Evolutionary conservation across 2,113 vertebrate genomes (phyloP).

Genomic region (Pionites leucogaster): DNA sequence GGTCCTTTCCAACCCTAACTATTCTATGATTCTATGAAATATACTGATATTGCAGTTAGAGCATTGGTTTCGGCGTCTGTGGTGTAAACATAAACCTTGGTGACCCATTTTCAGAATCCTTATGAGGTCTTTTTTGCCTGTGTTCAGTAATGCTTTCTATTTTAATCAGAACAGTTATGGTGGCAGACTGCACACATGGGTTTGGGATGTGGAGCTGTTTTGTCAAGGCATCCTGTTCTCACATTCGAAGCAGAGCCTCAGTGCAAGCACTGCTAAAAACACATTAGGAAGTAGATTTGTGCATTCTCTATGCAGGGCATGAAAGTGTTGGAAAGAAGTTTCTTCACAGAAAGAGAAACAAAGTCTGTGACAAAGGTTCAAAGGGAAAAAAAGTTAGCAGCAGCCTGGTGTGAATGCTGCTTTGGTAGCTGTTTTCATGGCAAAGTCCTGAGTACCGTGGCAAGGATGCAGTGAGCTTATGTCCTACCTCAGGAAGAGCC

Average conservation of each 20-base stretch:
- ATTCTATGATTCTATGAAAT: not conserved
- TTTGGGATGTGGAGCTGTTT: not conserved
- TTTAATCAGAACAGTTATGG: conserved; percentile 25
- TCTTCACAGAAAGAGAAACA: not conserved
- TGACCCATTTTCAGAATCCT: not conserved
- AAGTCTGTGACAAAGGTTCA: not conserved
- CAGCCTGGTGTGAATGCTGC: not conserved
- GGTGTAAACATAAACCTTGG: not conserved
- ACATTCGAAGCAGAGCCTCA: not conserved
- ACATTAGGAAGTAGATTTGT: not conserved
- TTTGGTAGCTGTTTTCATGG: not conserved
- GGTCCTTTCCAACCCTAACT: too few species aligned
- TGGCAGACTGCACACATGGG: conserved; percentile 39
- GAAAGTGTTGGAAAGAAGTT: not conserved
- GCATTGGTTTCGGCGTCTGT: not conserved
- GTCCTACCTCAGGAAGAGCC: not conserved
- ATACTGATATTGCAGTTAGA: not conserved
- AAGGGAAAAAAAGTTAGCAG: not conserved
- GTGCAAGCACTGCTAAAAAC: conserved; percentile 21
- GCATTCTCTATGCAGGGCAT: conserved; percentile 19
- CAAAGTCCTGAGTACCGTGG: not conserved
- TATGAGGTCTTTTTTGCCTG: not conserved
- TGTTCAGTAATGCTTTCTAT: conserved; percentile 13
- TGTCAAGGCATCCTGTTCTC: conserved; percentile 34
- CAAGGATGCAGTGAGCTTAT: not conserved